A percentile compares a stretch with the other conserved stretches of the same genome.
Evolutionary conservation across 2,888 invertebrate genomes (phyloP).

Genomic region (Diabrotica balteata): DNA sequence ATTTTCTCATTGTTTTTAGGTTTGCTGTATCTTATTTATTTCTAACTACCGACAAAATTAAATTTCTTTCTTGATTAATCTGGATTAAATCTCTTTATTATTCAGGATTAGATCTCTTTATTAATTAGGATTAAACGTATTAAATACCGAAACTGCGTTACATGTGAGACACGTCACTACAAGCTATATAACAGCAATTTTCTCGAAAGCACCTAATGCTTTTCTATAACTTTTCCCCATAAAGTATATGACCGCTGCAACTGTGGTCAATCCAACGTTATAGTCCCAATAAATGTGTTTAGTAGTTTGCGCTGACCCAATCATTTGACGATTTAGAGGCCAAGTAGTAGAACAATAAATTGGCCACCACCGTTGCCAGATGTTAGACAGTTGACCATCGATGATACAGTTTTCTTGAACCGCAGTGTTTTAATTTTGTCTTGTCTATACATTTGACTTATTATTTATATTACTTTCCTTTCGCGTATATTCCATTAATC

Average conservation of each 20-base stretch:
- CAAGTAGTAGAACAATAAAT: conserved; percentile 22
- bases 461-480: too few relatives aligned
- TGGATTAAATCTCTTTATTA: too few relatives aligned
- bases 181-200: conserved; percentile 17
- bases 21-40: too few relatives aligned
- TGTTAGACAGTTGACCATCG: not conserved
- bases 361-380: conserved; percentile 24
- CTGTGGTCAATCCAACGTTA: conserved; percentile 32
- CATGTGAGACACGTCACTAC: not conserved
- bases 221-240: conserved; percentile 30
- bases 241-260: conserved; percentile 26
- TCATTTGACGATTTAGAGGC: conserved; percentile 26
- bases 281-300: conserved; percentile 31
- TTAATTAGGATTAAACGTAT: not conserved
- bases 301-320: conserved; percentile 33
- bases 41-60: too few relatives aligned
- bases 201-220: conserved; percentile 22
- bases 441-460: too few relatives aligned
- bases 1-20: too few relatives aligned
- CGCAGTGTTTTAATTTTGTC: too few relatives aligned
- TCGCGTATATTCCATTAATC: too few relatives aligned
- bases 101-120: too few relatives aligned
- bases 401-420: too few relatives aligned
- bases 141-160: not conserved
- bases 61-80: too few relatives aligned